Conservation (phyloP, 2,888 invertebrate species). For the Neuroscelio doddi region DNA sequence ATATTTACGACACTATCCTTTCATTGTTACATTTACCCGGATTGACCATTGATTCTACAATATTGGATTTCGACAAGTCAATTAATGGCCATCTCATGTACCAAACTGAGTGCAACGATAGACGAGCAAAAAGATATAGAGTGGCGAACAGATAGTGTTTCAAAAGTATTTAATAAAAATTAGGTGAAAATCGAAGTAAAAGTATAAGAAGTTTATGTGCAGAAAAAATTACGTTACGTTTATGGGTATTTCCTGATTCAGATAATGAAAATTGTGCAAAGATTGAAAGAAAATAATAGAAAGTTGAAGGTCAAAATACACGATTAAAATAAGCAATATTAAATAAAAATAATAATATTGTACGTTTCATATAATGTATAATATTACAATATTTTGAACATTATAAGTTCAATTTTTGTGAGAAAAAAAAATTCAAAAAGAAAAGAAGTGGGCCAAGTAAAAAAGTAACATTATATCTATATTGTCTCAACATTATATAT, state of each 20-base stretch:
- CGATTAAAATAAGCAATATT: no score
- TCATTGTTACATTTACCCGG: no score
- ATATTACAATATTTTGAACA: no score
- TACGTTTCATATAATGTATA: no score
- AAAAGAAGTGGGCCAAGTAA: no score
- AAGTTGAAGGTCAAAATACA: no score
- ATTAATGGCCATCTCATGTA: conserved; percentile 59
- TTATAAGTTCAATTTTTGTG: no score
- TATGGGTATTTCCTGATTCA: conserved; percentile 27
- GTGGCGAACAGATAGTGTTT: conserved; percentile 65
- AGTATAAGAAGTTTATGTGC: conserved; percentile 41
- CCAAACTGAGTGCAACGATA: conserved; percentile 32
- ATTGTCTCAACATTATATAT: no score
- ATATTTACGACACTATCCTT: no score
- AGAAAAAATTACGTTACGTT: conserved; percentile 22
- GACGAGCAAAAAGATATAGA: conserved; percentile 36
- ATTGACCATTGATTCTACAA: conserved; percentile 31
- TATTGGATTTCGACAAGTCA: conserved; percentile 61
- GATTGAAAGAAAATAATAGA: background rate
- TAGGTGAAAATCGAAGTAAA: conserved; percentile 40
- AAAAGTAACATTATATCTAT: no score
- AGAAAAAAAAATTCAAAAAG: no score
- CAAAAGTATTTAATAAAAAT: conserved; percentile 68
- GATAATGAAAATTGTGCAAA: conserved; percentile 23
- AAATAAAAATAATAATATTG: no score